Conservation (phyloP, 1,140 invertebrate genomes). For the Danaus plexippus region DNA sequence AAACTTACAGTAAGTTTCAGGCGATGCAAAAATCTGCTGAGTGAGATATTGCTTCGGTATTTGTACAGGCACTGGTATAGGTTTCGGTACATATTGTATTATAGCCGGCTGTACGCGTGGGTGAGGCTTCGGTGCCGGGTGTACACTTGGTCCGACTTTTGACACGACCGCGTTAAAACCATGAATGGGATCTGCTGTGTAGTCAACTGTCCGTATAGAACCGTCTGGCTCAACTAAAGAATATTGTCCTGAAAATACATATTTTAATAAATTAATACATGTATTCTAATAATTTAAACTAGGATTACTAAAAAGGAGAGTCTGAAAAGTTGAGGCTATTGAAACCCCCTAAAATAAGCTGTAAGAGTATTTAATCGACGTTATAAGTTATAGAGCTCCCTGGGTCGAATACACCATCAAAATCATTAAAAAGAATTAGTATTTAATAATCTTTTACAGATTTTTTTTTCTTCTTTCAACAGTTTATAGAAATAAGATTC, state of each 20-base stretch:
- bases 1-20: conserved; percentile 65
- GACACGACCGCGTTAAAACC: conserved; percentile 75
- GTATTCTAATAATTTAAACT: too few species aligned
- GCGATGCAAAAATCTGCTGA: conserved; percentile 39
- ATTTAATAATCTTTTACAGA: too few species aligned
- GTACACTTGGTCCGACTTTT: conserved; percentile 71
- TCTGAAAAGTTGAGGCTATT: too few species aligned
- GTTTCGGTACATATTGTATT: conserved; percentile 34
- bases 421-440: too few species aligned
- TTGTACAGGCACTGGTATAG: conserved; percentile 47
- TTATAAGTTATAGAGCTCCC: too few species aligned
- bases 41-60: conserved; percentile 24
- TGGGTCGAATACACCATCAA: too few species aligned
- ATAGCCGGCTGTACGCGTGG: conserved; percentile 19
- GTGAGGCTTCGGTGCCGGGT: conserved; percentile 44
- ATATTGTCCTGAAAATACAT: conserved; percentile 72
- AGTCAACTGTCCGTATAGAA: conserved; percentile 76
- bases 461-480: too few species aligned
- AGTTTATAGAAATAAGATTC: too few species aligned
- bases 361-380: too few species aligned
- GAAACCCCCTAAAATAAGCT: too few species aligned
- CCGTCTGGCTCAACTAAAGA: conserved; percentile 80
- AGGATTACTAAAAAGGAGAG: too few species aligned
- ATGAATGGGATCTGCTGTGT: conserved; percentile 73
- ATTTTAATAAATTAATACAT: not conserved